Conservation (phyloP, 2,888 invertebrate species). For the Tridacna gigas region DNA sequence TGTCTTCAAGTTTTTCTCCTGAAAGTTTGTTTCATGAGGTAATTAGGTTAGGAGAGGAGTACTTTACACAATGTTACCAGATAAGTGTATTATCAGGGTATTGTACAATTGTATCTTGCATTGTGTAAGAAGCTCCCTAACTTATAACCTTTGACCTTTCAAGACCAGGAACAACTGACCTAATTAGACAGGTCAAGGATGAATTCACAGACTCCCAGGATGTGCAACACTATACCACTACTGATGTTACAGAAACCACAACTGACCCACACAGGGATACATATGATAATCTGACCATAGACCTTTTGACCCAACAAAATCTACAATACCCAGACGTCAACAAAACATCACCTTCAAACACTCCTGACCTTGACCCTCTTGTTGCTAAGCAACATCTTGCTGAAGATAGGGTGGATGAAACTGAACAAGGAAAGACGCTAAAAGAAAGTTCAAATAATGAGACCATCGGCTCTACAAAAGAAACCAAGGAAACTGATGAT, state of each 20-base stretch:
- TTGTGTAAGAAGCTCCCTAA: background rate
- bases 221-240: constrained; percentile 7
- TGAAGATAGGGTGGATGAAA: background rate
- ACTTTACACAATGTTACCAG: too few species aligned
- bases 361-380: background rate
- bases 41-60: too few species aligned
- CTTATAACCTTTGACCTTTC: background rate
- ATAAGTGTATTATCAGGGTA: background rate
- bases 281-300: constrained; percentile 15
- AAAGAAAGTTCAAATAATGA: background rate
- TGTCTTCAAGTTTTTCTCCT: too few species aligned
- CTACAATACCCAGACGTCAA: background rate
- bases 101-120: background rate
- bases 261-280: constrained; percentile 15
- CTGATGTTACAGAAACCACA: background rate
- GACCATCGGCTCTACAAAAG: background rate
- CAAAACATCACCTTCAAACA: background rate
- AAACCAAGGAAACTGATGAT: background rate
- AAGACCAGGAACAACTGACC: constrained; percentile 21
- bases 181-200: constrained; percentile 1
- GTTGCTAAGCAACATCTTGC: background rate
- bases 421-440: background rate
- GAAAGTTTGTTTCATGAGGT: too few species aligned
- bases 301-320: constrained; percentile 12
- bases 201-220: constrained; percentile 16